phyloP scores from a whole-genome alignment of 30 jellyfish, hydroid and myxozoan genomes.

The Phacellophora camtschatica region DNA sequence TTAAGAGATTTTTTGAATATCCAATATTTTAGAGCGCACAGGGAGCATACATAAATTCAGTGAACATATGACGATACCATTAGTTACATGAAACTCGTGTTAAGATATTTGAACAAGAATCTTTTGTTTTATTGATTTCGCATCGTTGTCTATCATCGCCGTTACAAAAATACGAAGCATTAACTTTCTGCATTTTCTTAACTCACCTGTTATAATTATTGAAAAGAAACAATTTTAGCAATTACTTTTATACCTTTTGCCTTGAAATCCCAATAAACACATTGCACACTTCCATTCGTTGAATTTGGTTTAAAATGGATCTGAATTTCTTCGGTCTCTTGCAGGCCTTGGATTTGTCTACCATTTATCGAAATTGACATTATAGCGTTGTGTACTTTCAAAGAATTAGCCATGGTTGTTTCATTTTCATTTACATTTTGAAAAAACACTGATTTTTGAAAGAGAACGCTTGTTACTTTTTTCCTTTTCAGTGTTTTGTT shows the following conservation, averaged over 20 bases:
- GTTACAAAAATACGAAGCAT: too few relatives aligned
- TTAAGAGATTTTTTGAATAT: too few relatives aligned
- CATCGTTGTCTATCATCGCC: too few relatives aligned
- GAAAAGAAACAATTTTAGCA: too few relatives aligned
- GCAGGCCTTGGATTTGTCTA: background rate
- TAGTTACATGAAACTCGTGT: too few relatives aligned
- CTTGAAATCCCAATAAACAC: conserved; percentile 55
- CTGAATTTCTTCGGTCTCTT: conserved; percentile 40
- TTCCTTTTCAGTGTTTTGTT: background rate
- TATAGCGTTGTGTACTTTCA: background rate
- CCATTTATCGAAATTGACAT: conserved; percentile 25
- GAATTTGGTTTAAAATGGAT: conserved; percentile 28
- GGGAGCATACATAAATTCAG: too few relatives aligned
- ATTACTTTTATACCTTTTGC: conserved; percentile 42
- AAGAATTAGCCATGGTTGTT: background rate
- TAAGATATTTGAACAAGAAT: too few relatives aligned
- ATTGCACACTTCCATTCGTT: background rate
- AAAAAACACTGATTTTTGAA: conserved; percentile 14
- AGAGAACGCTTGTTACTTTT: conserved; percentile 12
- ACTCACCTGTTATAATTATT: too few relatives aligned
- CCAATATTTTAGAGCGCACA: too few relatives aligned
- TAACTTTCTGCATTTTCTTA: too few relatives aligned
- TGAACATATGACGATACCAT: too few relatives aligned
- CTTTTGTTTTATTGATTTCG: too few relatives aligned
- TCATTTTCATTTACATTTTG: background rate